These are phyloP conservation scores for Channallabes apus DNA, from an alignment of 2,797 vertebrate genomes.

Conservation along the genomic window DNA sequence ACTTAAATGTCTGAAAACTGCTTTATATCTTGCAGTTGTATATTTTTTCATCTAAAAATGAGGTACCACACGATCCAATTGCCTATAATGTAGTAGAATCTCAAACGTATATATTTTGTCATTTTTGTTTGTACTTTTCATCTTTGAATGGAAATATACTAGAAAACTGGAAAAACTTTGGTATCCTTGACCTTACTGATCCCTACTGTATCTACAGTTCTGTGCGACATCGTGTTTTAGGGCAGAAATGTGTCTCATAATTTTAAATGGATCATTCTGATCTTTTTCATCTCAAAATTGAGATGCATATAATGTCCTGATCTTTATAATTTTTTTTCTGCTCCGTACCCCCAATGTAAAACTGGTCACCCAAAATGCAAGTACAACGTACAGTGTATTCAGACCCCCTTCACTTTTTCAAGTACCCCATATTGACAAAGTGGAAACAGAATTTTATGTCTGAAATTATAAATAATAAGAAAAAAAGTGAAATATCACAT, in stretches of 20 bases:
- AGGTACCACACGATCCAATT: not conserved
- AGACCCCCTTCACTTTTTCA: too few relatives aligned
- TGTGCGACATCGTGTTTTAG: not conserved
- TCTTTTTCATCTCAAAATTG: not conserved
- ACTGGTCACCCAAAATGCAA: too few relatives aligned
- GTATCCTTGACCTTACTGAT: not conserved
- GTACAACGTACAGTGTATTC: too few relatives aligned
- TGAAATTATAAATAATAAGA: too few relatives aligned
- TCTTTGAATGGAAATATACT: not conserved
- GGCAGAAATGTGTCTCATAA: not conserved
- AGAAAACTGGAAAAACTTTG: not conserved
- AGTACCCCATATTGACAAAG: too few relatives aligned
- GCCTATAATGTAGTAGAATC: not conserved
- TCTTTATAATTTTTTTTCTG: too few relatives aligned
- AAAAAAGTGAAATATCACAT: too few relatives aligned
- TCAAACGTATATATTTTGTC: not conserved
- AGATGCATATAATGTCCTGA: too few relatives aligned
- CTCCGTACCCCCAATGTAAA: too few relatives aligned
- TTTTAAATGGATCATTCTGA: not conserved
- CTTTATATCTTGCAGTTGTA: not conserved
- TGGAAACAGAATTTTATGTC: too few relatives aligned
- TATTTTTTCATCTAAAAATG: not conserved
- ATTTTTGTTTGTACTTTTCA: not conserved
- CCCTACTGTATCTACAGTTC: not conserved
- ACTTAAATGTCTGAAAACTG: not conserved